phyloP scores from a whole-genome alignment of 1,140 invertebrate genomes.

The Lasaia peninsularis region DNA sequence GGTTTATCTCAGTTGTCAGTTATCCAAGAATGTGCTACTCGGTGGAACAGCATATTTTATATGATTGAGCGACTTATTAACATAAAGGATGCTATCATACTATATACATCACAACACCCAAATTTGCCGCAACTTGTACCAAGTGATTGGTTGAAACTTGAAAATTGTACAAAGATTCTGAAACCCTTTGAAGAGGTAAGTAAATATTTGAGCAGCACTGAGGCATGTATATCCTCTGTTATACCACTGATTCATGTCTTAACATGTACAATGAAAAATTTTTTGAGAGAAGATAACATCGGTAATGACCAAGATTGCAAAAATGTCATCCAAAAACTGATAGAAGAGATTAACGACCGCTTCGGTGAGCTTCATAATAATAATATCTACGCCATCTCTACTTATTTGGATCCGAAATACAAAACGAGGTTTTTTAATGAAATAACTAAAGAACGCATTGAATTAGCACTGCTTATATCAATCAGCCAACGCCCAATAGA shows the following conservation, averaged over 20 bases:
- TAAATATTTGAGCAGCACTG: slow-evolving; percentile 21
- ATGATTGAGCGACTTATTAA: slow-evolving; percentile 32
- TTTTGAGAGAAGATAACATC: slow-evolving; percentile 10
- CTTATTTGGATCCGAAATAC: slow-evolving; percentile 3
- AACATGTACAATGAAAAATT: slow-evolving; percentile 21
- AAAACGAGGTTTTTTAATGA: slow-evolving; percentile 5
- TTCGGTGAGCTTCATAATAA: slow-evolving; percentile 13
- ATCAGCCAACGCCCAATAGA: slow-evolving; percentile 5
- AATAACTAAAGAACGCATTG: slow-evolving; percentile 11
- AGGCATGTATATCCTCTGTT: slow-evolving; percentile 27
- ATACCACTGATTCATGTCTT: slow-evolving; percentile 26
- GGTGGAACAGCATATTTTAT: slow-evolving; percentile 30
- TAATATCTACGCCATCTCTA: slow-evolving; percentile 9
- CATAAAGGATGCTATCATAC: slow-evolving; percentile 27
- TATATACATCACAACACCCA: slow-evolving; percentile 16
- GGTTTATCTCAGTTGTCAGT: slow-evolving; percentile 4
- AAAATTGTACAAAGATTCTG: slow-evolving; percentile 17
- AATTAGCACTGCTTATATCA: slow-evolving; percentile 2
- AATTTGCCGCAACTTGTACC: slow-evolving; percentile 14
- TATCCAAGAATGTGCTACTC: slow-evolving; percentile 6
- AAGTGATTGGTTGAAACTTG: slow-evolving; percentile 20
- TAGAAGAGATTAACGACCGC: slow-evolving; percentile 7
- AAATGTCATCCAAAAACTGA: slow-evolving; percentile 10
- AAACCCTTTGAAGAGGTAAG: slow-evolving; percentile 25
- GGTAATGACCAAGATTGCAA: slow-evolving; percentile 5